A percentile compares a stretch with the other conserved stretches of the same genome.
phyloP scores from a whole-genome alignment of 1,140 invertebrate genomes.

The Vanessa atalanta region DNA sequence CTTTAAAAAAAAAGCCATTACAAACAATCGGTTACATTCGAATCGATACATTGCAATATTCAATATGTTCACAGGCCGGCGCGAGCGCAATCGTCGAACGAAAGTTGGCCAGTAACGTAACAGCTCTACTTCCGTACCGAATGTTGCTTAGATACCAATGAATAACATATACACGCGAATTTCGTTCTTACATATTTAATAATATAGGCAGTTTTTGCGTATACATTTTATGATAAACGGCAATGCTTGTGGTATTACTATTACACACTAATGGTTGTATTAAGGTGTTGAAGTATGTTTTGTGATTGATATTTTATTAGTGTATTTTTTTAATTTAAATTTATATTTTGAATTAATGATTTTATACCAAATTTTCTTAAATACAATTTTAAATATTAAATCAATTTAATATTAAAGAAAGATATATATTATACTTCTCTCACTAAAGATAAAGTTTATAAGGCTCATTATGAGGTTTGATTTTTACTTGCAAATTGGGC shows the following conservation, averaged over 20 bases:
- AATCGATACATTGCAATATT: slow-evolving; percentile 10
- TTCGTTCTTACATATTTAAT: not conserved
- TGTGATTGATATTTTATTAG: not conserved
- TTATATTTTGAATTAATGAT: not conserved
- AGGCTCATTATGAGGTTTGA: no score
- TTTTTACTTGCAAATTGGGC: no score
- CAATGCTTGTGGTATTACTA: not conserved
- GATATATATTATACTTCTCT: no score
- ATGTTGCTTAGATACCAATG: not conserved
- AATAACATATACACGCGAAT: not conserved
- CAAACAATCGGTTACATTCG: slow-evolving; percentile 4
- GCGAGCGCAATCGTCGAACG: slow-evolving; percentile 18
- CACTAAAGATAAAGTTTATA: no score
- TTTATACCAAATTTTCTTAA: not conserved
- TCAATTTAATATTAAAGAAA: no score
- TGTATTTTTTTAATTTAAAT: not conserved
- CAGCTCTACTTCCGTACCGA: slow-evolving; percentile 22
- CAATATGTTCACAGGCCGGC: slow-evolving; percentile 13
- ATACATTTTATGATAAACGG: not conserved
- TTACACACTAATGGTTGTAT: no score
- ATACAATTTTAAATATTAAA: no score
- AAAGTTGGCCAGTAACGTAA: slow-evolving; percentile 29
- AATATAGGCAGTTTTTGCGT: not conserved
- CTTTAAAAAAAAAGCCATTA: not conserved
- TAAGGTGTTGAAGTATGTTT: slow-evolving; percentile 2